Percentiles rank a stretch among this genome's conserved stretches.
Conservation (phyloP, 2,888 invertebrate genomes). For the Lithosia quadra region DNA sequence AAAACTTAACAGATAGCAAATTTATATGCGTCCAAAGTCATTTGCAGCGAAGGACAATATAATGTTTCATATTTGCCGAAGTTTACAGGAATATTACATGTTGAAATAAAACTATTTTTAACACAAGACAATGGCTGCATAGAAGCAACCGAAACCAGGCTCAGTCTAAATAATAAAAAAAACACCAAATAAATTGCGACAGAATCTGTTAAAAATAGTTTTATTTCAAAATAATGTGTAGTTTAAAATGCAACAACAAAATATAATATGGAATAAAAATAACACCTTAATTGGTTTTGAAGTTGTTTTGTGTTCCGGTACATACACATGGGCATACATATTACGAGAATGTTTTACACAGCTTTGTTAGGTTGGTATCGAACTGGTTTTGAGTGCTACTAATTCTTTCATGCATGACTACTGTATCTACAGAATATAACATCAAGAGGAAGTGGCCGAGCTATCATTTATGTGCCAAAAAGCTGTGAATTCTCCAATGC, state of each 20-base stretch:
- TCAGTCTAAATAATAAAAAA: background rate
- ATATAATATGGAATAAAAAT: background rate
- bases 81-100: background rate
- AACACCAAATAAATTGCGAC: background rate
- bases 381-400: conserved; percentile 1
- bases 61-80: background rate
- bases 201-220: background rate
- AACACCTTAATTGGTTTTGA: background rate
- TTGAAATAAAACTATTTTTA: background rate
- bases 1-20: background rate
- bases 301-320: background rate
- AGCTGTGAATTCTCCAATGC: background rate
- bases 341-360: conserved; percentile 3
- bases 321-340: background rate
- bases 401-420: conserved; percentile 3
- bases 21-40: background rate
- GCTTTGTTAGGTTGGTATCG: conserved; percentile 2
- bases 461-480: background rate
- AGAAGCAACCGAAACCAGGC: background rate
- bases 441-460: background rate
- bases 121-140: background rate
- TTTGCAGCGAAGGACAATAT: background rate
- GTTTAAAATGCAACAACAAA: background rate
- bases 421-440: background rate
- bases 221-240: background rate